A percentile compares a stretch with the other conserved stretches of the same genome.
phyloP scores from a whole-genome alignment of 2,113 vertebrate genomes.

The Bettongia penicillata region DNA sequence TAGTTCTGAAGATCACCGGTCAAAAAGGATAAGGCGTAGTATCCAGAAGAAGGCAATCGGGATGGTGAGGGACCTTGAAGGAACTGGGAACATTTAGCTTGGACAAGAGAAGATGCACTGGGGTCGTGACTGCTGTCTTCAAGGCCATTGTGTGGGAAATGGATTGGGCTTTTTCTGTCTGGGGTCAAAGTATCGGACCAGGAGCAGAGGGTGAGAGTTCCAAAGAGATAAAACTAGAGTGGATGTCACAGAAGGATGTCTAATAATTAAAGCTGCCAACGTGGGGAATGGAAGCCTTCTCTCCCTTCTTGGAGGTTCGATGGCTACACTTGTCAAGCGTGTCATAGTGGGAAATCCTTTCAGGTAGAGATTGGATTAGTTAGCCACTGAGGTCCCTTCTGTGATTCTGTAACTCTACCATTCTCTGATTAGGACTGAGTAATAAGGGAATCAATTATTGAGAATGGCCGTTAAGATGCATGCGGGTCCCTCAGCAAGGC shows the following conservation, averaged over 20 bases:
- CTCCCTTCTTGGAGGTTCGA: neutral
- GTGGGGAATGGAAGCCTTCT: neutral
- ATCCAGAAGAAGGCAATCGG: too few relatives aligned
- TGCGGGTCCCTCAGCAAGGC: neutral
- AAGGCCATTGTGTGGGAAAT: too few relatives aligned
- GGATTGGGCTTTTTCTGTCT: too few relatives aligned
- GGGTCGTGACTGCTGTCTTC: too few relatives aligned
- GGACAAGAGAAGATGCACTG: too few relatives aligned
- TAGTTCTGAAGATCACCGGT: too few relatives aligned
- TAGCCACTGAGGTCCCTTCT: neutral
- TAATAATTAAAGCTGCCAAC: too few relatives aligned
- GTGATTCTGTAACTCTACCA: neutral
- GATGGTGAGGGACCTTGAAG: too few relatives aligned
- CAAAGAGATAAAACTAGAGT: neutral
- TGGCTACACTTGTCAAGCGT: neutral
- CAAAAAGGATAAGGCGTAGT: too few relatives aligned
- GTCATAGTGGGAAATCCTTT: neutral
- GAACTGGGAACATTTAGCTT: too few relatives aligned
- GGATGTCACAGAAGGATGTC: neutral
- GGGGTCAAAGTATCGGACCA: too few relatives aligned
- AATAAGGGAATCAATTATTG: neutral
- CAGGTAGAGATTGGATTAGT: neutral
- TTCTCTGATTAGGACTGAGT: neutral
- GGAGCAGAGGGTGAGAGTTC: too few relatives aligned
- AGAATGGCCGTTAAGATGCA: neutral